Evolutionary conservation across 2,888 invertebrate genomes (phyloP).

Genomic region (Polylopha cassiicola): DNA sequence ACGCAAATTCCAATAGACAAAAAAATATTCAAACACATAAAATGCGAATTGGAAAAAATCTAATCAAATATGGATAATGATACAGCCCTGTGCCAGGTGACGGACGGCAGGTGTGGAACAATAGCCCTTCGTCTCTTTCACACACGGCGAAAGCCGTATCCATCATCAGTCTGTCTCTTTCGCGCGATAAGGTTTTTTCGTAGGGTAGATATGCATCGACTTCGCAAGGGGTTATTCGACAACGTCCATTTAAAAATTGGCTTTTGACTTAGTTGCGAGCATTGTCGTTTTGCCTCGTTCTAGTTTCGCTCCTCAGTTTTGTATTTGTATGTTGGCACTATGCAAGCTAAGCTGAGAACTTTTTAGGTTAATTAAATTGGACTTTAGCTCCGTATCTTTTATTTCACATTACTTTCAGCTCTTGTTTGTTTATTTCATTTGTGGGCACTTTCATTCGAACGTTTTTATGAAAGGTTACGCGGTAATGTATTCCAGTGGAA

Average conservation of each 20-base stretch:
- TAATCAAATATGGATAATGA: slow-evolving; percentile 67
- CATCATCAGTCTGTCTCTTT: slow-evolving; percentile 50
- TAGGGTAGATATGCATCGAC: slow-evolving; percentile 52
- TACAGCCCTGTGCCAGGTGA: slow-evolving; percentile 57
- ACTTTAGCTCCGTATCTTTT: slow-evolving; percentile 14
- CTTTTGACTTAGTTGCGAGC: slow-evolving; percentile 45
- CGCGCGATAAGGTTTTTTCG: slow-evolving; percentile 48
- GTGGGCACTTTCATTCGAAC: too few relatives aligned
- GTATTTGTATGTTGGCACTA: slow-evolving; percentile 34
- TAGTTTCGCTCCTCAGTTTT: slow-evolving; percentile 41
- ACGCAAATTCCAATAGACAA: too few relatives aligned
- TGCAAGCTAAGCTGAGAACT: slow-evolving; percentile 33
- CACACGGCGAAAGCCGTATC: slow-evolving; percentile 33
- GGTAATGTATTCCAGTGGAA: too few relatives aligned
- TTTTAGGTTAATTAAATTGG: slow-evolving; percentile 48
- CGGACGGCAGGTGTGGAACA: slow-evolving; percentile 65
- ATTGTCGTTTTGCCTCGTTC: slow-evolving; percentile 51
- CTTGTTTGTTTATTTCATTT: slow-evolving; percentile 4
- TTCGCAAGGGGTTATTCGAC: slow-evolving; percentile 47
- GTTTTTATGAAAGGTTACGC: too few relatives aligned
- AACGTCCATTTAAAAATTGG: slow-evolving; percentile 57
- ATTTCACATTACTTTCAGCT: neutral
- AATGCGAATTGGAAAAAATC: slow-evolving; percentile 59
- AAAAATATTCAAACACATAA: slow-evolving; percentile 1
- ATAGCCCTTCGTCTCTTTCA: slow-evolving; percentile 49